Evolutionary conservation across 1,140 invertebrate species (phyloP).

Genomic region (Drosophila orosa): DNA sequence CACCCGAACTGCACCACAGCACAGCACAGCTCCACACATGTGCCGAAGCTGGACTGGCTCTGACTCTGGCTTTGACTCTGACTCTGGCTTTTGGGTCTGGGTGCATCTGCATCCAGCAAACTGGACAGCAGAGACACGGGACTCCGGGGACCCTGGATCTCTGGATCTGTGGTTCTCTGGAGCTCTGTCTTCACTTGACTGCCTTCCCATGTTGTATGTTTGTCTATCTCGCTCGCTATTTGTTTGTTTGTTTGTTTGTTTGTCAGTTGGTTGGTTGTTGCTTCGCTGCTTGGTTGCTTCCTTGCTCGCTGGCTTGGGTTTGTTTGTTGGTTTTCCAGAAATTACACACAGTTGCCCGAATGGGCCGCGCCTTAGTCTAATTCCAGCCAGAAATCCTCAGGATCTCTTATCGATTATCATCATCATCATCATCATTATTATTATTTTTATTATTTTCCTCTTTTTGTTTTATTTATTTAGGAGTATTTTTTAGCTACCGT

Average conservation of each 20-base stretch:
- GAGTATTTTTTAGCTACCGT: constrained; percentile 45
- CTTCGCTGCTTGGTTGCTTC: constrained; percentile 54
- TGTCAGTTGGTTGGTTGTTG: constrained; percentile 41
- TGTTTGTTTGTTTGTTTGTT: constrained; percentile 69
- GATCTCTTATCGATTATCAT: constrained; percentile 11
- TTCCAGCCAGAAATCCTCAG: constrained; percentile 49
- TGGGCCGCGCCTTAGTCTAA: constrained; percentile 72
- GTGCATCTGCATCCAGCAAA: constrained; percentile 67
- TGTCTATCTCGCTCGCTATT: constrained; percentile 69
- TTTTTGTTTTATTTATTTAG: constrained; percentile 13
- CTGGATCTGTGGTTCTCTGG: constrained; percentile 23
- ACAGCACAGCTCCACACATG: constrained; percentile 53
- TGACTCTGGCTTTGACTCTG: constrained; percentile 31
- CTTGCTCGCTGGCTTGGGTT: constrained; percentile 39
- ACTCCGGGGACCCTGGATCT: constrained; percentile 22
- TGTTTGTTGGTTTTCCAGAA: constrained; percentile 63
- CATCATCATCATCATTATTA: constrained; percentile 35
- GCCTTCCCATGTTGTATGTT: constrained; percentile 59
- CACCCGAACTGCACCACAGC: constrained; percentile 16
- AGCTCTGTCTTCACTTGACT: constrained; percentile 75
- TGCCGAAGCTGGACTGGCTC: constrained; percentile 42
- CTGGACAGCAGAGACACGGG: constrained; percentile 55
- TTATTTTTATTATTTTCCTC: constrained; percentile 49
- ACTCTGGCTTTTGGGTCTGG: constrained; percentile 34
- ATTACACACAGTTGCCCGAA: constrained; percentile 68